phyloP scores from a whole-genome alignment of 2,888 invertebrate genomes.

The Auanema sp. region DNA sequence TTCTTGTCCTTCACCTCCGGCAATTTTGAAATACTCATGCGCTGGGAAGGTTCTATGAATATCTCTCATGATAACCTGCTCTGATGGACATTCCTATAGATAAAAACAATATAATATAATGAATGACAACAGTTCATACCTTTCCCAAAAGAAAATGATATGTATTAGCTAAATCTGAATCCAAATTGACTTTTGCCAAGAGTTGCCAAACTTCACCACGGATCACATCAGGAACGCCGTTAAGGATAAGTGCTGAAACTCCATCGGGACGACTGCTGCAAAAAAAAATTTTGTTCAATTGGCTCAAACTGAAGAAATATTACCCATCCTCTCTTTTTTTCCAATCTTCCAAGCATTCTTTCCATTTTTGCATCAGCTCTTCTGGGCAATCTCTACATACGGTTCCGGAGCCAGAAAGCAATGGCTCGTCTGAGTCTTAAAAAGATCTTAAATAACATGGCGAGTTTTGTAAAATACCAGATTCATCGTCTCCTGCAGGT shows the following conservation, averaged over 20 bases:
- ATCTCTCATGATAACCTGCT: conserved; percentile 91
- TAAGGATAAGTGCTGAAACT: conserved; percentile 77
- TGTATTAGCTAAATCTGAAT: conserved; percentile 81
- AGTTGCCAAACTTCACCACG: conserved; percentile 97
- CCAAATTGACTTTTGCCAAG: conserved; percentile 78
- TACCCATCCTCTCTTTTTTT: conserved; percentile 45
- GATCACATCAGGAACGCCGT: conserved; percentile 90
- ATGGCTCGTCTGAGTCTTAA: conserved; percentile 75
- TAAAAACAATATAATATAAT: background rate
- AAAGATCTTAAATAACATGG: background rate
- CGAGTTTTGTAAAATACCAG: conserved; percentile 46
- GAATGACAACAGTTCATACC: conserved; percentile 70
- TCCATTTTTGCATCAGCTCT: conserved; percentile 89
- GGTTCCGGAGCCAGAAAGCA: conserved; percentile 94
- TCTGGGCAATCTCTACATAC: conserved; percentile 95
- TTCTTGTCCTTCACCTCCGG: conserved; percentile 88
- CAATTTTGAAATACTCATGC: conserved; percentile 89
- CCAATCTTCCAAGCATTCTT: conserved; percentile 74
- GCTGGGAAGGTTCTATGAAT: conserved; percentile 98
- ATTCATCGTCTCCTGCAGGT: conserved; percentile 63
- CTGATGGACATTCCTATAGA: conserved; percentile 84
- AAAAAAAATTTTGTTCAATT: background rate
- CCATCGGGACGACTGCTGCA: conserved; percentile 76
- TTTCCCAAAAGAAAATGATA: conserved; percentile 89
- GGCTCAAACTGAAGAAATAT: background rate